phyloP scores from a whole-genome alignment of 92 coral and sea anemone species.

The Palythoa grandis region DNA sequence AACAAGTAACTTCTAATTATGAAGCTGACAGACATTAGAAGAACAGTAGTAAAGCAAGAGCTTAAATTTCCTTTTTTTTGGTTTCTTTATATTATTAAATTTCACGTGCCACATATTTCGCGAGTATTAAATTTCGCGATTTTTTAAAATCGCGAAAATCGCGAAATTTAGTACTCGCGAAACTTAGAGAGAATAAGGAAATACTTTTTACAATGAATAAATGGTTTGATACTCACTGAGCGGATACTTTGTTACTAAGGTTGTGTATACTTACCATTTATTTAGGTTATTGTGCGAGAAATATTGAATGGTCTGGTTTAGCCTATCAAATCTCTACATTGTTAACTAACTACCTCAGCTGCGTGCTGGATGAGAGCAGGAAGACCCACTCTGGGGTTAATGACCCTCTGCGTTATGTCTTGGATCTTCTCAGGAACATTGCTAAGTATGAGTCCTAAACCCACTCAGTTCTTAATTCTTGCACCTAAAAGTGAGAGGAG shows the following conservation, averaged over 20 bases:
- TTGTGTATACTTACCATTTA: not conserved
- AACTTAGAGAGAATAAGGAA: no score
- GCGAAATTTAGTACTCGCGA: no score
- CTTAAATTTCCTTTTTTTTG: no score
- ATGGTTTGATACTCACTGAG: not conserved
- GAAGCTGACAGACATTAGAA: no score
- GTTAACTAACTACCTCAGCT: slow-evolving; percentile 84
- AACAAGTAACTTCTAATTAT: no score
- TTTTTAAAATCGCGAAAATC: no score
- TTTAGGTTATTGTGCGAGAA: slow-evolving; percentile 77
- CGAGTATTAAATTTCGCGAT: no score
- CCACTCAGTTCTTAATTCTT: not conserved
- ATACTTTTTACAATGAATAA: not conserved
- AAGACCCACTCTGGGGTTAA: slow-evolving; percentile 55
- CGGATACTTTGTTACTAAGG: not conserved
- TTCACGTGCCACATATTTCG: no score
- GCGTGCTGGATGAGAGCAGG: slow-evolving; percentile 73
- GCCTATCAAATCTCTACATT: slow-evolving; percentile 95
- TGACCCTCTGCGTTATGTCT: slow-evolving; percentile 83
- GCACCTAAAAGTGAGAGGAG: no score
- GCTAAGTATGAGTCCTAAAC: slow-evolving; percentile 65
- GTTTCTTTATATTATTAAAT: no score
- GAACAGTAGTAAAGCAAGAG: no score
- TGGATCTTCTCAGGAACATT: slow-evolving; percentile 84
- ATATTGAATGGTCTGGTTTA: slow-evolving; percentile 96